Conservation (phyloP, 2,797 vertebrate genomes). For the Crenuchus spilurus region DNA sequence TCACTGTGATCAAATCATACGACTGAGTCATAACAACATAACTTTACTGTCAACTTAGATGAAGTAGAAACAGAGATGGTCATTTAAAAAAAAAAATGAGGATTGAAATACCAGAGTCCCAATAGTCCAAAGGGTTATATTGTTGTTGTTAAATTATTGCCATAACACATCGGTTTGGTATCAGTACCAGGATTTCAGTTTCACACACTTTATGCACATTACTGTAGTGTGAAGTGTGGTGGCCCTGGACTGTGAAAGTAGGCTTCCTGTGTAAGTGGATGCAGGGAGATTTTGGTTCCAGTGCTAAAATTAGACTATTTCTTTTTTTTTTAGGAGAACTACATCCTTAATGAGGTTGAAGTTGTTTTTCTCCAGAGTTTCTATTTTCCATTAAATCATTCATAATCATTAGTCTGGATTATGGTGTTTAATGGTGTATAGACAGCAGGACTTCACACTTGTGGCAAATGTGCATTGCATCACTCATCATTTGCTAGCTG, state of each 20-base stretch:
- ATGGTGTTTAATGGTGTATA: conserved; percentile 43
- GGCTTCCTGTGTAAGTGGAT: not conserved
- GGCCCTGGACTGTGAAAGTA: not conserved
- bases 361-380: conserved; percentile 28
- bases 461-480: conserved; percentile 18
- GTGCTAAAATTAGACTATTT: conserved; percentile 1
- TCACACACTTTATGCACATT: not conserved
- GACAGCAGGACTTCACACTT: conserved; percentile 17
- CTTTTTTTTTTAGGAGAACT: conserved; percentile 20
- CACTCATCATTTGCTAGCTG: conserved; percentile 18
- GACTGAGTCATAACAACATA: too few species aligned
- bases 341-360: conserved; percentile 25
- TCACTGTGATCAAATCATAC: too few species aligned
- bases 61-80: too few species aligned
- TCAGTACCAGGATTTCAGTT: not conserved
- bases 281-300: not conserved
- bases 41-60: too few species aligned
- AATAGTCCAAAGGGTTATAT: too few species aligned
- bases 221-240: not conserved
- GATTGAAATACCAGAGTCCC: too few species aligned
- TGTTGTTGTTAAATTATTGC: too few species aligned
- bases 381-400: conserved; percentile 32
- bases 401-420: conserved; percentile 44
- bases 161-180: too few species aligned
- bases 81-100: too few species aligned